Conservation (phyloP, 2,113 vertebrate species). For the Actenoides hombroni region DNA sequence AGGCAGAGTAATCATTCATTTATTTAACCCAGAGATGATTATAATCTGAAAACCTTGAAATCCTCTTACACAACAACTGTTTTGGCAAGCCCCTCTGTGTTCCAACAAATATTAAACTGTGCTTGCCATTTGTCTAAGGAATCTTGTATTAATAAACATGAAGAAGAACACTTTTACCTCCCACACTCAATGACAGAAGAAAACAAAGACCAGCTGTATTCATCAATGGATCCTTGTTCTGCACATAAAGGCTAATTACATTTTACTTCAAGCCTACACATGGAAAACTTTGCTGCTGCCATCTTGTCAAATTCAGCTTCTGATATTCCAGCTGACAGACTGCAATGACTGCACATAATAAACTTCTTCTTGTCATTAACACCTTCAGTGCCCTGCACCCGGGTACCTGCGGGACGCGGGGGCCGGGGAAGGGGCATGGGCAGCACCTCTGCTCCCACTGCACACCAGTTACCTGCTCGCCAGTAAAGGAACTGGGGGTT, state of each 20-base stretch:
- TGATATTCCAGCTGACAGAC: conserved; percentile 72
- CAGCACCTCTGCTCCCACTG: not conserved
- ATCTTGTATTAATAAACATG: conserved; percentile 87
- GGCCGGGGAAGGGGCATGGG: not conserved
- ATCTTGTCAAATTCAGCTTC: conserved; percentile 71
- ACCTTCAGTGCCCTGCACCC: conserved; percentile 11
- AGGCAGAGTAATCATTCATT: conserved; percentile 71
- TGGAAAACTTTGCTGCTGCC: conserved; percentile 83
- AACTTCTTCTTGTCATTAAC: conserved; percentile 30
- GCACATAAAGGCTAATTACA: conserved; percentile 87
- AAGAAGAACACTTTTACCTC: conserved; percentile 85
- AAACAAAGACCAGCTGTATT: conserved; percentile 88
- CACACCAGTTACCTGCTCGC: not conserved
- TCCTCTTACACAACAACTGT: conserved; percentile 80
- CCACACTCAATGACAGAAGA: conserved; percentile 81
- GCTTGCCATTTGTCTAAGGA: conserved; percentile 83
- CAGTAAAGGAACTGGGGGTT: not conserved
- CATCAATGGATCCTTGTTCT: conserved; percentile 90
- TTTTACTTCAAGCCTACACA: conserved; percentile 86
- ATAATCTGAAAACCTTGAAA: conserved; percentile 72
- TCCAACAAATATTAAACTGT: conserved; percentile 81
- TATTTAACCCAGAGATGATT: conserved; percentile 73
- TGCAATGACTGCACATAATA: conserved; percentile 33
- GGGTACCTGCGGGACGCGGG: not conserved
- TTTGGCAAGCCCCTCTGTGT: conserved; percentile 75